These are phyloP conservation scores for Genyomyrus donnyi DNA, from an alignment of 2,113 vertebrate species.

Conservation along the genomic window DNA sequence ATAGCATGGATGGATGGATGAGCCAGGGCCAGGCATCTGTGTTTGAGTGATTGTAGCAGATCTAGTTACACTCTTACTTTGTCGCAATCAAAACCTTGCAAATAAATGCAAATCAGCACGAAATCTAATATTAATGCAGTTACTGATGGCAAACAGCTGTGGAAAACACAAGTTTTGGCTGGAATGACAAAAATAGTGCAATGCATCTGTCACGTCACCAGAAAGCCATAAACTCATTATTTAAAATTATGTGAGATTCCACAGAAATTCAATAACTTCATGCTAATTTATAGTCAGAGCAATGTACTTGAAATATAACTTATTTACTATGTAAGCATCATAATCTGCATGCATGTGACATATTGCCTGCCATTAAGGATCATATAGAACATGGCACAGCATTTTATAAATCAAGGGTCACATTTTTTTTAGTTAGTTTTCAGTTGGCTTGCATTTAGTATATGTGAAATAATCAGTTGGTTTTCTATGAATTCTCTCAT, in stretches of 20 bases:
- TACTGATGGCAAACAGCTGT: not conserved
- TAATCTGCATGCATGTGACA: not conserved
- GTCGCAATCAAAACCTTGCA: not conserved
- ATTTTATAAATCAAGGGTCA: not conserved
- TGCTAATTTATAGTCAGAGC: not conserved
- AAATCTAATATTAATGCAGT: not conserved
- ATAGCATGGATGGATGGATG: not conserved
- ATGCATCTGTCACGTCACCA: not conserved
- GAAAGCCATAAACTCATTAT: not conserved
- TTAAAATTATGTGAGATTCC: not conserved
- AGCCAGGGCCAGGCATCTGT: not conserved
- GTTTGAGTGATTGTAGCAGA: not conserved
- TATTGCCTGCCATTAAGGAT: not conserved
- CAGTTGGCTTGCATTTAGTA: not conserved
- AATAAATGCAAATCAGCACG: not conserved
- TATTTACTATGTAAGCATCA: not conserved
- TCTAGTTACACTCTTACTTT: not conserved
- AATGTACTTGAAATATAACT: not conserved
- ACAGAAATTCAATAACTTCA: not conserved
- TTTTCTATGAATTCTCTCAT: not conserved
- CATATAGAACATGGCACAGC: not conserved
- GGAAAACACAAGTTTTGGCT: not conserved
- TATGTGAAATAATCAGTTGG: not conserved
- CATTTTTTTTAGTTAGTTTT: not conserved
- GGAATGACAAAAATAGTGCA: not conserved